These are phyloP conservation scores for Catharus fuscescens DNA, from an alignment of 2,113 vertebrate species.

Conservation along the genomic window DNA sequence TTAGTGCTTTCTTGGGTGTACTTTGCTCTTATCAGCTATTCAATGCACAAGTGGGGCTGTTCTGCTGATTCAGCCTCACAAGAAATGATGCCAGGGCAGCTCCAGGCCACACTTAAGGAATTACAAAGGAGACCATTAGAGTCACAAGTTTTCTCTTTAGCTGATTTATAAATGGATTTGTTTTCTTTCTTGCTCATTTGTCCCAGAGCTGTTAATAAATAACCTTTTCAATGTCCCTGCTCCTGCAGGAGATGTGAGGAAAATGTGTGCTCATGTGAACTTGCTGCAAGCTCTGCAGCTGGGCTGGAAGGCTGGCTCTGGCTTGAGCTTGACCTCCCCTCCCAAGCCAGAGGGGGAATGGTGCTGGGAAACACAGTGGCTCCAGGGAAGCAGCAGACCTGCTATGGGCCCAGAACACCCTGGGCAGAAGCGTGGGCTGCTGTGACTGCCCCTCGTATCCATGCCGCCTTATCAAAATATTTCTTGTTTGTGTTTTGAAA, in stretches of 20 bases:
- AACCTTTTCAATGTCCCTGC: neutral
- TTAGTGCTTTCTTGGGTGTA: neutral
- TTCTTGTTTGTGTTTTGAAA: neutral
- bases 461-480: neutral
- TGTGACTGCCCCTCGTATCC: neutral
- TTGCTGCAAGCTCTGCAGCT: neutral
- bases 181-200: constrained; percentile 13
- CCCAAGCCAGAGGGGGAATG: neutral
- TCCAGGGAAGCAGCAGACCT: neutral
- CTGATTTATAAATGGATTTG: constrained; percentile 23
- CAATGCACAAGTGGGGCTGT: neutral
- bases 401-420: neutral
- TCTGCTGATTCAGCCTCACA: constrained; percentile 18
- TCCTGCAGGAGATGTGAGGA: neutral
- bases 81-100: neutral
- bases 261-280: neutral
- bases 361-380: rapidly evolving
- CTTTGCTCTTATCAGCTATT: neutral
- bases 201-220: constrained; percentile 37
- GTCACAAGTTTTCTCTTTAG: constrained; percentile 23
- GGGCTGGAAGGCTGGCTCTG: neutral
- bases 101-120: neutral
- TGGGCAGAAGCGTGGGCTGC: neutral
- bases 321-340: neutral
- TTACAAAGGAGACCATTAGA: neutral